phyloP scores from a whole-genome alignment of 1,140 invertebrate genomes.

The Zophobas morio region DNA sequence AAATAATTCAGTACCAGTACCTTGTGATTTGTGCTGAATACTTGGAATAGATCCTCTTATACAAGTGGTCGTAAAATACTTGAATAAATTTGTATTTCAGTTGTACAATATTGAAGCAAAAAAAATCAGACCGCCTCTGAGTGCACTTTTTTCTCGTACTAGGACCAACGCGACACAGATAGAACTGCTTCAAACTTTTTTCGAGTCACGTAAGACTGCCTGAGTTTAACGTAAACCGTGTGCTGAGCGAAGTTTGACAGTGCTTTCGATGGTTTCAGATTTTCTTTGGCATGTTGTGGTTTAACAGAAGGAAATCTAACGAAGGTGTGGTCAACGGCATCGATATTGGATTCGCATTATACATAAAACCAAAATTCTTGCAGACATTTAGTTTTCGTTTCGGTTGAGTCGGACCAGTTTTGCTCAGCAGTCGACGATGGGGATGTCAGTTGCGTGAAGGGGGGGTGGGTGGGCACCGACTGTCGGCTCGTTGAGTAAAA shows the following conservation, averaged over 20 bases:
- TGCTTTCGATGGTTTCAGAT: slow-evolving; percentile 57
- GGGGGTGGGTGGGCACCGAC: slow-evolving; percentile 8
- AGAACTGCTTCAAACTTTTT: slow-evolving; percentile 6
- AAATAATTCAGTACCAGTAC: no score
- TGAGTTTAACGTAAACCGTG: slow-evolving; percentile 6
- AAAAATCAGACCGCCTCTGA: not conserved
- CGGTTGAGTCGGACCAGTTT: slow-evolving; percentile 38
- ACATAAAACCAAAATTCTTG: slow-evolving; percentile 55
- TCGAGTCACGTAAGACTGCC: not conserved
- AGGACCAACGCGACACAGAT: not conserved
- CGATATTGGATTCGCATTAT: slow-evolving; percentile 60
- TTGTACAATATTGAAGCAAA: no score
- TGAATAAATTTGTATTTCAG: no score
- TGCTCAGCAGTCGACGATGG: slow-evolving; percentile 12
- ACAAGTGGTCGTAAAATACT: no score
- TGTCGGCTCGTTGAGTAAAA: slow-evolving; percentile 35
- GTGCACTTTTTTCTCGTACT: not conserved
- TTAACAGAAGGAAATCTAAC: slow-evolving; percentile 55
- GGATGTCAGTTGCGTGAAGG: not conserved
- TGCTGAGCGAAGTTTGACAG: slow-evolving; percentile 24
- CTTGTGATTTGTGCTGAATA: no score
- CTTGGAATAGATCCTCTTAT: no score
- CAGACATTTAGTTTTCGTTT: slow-evolving; percentile 46
- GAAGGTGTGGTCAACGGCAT: slow-evolving; percentile 63
- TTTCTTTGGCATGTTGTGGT: slow-evolving; percentile 58